Evolutionary conservation across 2,888 invertebrate genomes (phyloP), one percentile per base, ranked within the genome.

Genomic region (Acholoe squamosa): DNA sequence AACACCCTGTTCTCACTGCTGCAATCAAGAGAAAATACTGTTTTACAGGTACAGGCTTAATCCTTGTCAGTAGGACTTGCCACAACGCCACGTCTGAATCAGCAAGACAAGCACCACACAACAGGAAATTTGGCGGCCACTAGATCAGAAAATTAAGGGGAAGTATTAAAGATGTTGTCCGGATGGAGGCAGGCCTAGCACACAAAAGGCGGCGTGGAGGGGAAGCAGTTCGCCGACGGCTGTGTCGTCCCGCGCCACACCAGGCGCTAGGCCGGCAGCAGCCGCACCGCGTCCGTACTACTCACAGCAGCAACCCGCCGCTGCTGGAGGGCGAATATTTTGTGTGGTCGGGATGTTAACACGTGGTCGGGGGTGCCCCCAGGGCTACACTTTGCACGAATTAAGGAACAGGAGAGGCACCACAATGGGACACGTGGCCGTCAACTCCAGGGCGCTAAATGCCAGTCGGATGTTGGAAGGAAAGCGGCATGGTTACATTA

Each of bases 381-480:
- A 28, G 31, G 86, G 86, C 86, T 54, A 86, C 56, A 56, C 86
- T 86, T 86, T 86, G 86, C 28, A 28, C 33, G 86, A 86, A 86
- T 86, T 86, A 86, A 54, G 28, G 22, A 33, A 10, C 80, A 33
- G 80, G 43, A 80, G 33, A 33, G 16, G 80, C 33, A 34, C 80
- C 22, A 80, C 80, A 80, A 80, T 80, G 80, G 80, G 22, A 19
- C 16, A 80, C 76, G 28, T 76, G 76, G 76, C 76, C 31, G 25
- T 31, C 28, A 19, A n/a, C 61, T 12, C 22, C 22, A 61, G 12
- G 5, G 61, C 61, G 14, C 61, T 3, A 61, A 61, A 61, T 61
- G 61, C 61, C 61, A 61, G 61, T 61, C 61, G 61, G 61, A 19
- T n/a, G 19, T 19, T 19, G 1, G 61, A 61, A 61, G 61, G 61